These are phyloP conservation scores for Candidula unifasciata DNA, from an alignment of 2,888 invertebrate species.

Conservation along the genomic window DNA sequence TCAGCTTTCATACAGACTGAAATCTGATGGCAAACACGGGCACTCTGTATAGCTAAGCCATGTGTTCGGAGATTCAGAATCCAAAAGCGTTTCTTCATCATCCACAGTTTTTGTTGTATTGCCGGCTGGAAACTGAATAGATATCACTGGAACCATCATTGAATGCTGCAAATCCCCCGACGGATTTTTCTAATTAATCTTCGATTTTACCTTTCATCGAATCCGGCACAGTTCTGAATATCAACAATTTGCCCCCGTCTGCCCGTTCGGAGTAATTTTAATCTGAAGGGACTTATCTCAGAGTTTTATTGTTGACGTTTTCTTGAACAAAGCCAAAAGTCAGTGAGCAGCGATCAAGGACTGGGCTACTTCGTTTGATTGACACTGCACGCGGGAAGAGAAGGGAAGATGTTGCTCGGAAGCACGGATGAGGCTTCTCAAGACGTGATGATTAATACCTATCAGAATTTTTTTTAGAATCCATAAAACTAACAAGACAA, in stretches of 20 bases:
- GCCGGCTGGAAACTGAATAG: slow-evolving; percentile 27
- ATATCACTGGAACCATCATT: slow-evolving; percentile 48
- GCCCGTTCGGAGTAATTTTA: slow-evolving; percentile 44
- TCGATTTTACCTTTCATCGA: slow-evolving; percentile 47
- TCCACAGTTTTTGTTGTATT: slow-evolving; percentile 38
- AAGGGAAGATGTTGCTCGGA: background rate
- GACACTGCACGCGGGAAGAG: slow-evolving; percentile 12
- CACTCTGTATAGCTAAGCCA: slow-evolving; percentile 35
- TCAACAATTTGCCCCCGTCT: slow-evolving; percentile 44
- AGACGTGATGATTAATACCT: slow-evolving; percentile 16
- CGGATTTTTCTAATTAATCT: slow-evolving; percentile 52
- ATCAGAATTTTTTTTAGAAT: slow-evolving; percentile 9
- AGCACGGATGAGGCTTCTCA: background rate
- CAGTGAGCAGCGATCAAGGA: slow-evolving; percentile 40
- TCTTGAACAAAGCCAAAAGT: slow-evolving; percentile 44
- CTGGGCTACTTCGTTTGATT: slow-evolving; percentile 21
- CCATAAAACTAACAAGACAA: background rate
- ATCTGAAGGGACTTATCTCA: slow-evolving; percentile 42
- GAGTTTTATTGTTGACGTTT: slow-evolving; percentile 46
- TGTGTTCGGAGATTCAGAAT: slow-evolving; percentile 31
- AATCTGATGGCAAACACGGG: slow-evolving; percentile 36
- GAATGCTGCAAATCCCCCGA: slow-evolving; percentile 46
- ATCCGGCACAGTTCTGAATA: slow-evolving; percentile 38
- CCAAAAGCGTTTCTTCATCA: slow-evolving; percentile 34
- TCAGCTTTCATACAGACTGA: slow-evolving; percentile 37